Evolutionary conservation across 2,888 invertebrate genomes (phyloP), one percentile per base, ranked within the genome.

Genomic region (Sisyra nigra): DNA sequence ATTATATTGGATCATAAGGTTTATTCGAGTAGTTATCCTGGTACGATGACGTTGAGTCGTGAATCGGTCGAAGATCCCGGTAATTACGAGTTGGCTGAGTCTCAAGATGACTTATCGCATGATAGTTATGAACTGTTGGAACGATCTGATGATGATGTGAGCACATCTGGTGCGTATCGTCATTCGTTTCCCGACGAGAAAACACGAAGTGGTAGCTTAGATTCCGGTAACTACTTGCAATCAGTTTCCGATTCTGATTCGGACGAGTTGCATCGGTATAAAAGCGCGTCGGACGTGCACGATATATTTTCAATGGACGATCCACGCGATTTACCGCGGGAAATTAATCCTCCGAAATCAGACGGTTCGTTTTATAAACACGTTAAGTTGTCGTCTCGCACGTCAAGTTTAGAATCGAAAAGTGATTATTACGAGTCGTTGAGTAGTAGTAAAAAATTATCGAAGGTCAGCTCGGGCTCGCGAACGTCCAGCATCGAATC

Each of bases 121-220:
- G 88, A 88, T 59, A 87, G 86, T 54, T 88, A 88, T 60, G 88
- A 88, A 59, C 63, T 88, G 17, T 66, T 87, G 47, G 86, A 87
- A 58, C 80, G 81, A 56, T 79, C 80, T 46, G 75, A 74, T 52
- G 80, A 76, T 54, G 72, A 74, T 54, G 69, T 62, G 45, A 66
- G 68, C 47, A 57, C 58, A 18, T 58, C 58, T 13, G 59, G 55
- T 35, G 61, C 61, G 34, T 59, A 55, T 38, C 59, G 51, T 17
- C 57, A 56, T 42, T 45, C 48, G 4, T 51, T 47, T 45, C 57
- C 53, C 45, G 60, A 58, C 51, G 50, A 57, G 3, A 62, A 59
- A 45, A 57, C 58, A 3, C 71, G 80, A 50, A 80, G 80, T 42
- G 80, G 80, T 56, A 80, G 80, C 48, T 67, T 82, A 45, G 82